Percentiles rank a stretch among this genome's conserved stretches.
Conservation (phyloP, 1,140 invertebrate species). For the Drosophila subobscura region DNA sequence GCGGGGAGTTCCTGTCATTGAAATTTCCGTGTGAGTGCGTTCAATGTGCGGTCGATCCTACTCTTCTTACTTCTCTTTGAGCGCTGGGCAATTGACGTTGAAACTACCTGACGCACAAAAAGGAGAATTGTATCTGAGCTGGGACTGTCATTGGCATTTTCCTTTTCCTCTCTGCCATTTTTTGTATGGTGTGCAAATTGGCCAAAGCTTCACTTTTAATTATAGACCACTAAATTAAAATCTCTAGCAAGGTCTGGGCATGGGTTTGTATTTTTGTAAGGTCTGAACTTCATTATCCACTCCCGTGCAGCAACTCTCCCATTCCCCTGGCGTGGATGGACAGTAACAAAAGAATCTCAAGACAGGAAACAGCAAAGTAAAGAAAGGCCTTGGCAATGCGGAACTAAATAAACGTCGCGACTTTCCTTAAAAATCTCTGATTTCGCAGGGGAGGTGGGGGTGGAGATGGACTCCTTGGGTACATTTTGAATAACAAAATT, state of each 20-base stretch:
- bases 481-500: slow-evolving; percentile 83
- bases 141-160: slow-evolving; percentile 42
- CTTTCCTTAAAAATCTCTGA: slow-evolving; percentile 48
- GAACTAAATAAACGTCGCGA: slow-evolving; percentile 82
- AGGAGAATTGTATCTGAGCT: slow-evolving; percentile 57
- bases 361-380: slow-evolving; percentile 28
- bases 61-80: slow-evolving; percentile 26
- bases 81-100: slow-evolving; percentile 75
- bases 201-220: slow-evolving; percentile 64
- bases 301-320: slow-evolving; percentile 43
- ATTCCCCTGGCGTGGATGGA: not conserved
- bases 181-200: slow-evolving; percentile 66
- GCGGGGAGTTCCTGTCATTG: slow-evolving; percentile 57
- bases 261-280: slow-evolving; percentile 28
- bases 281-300: slow-evolving; percentile 62
- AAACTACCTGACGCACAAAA: slow-evolving; percentile 65
- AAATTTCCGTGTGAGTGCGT: slow-evolving; percentile 79
- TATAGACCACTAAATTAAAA: slow-evolving; percentile 80
- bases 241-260: slow-evolving; percentile 17
- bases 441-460: not conserved
- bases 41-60: slow-evolving; percentile 37
- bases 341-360: slow-evolving; percentile 63
- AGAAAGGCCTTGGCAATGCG: slow-evolving; percentile 59
- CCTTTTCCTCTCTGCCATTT: slow-evolving; percentile 28
- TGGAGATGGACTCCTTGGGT: slow-evolving; percentile 5